Evolutionary conservation across 2,888 invertebrate genomes (phyloP).

Genomic region (Arrhopalites spinosus): DNA sequence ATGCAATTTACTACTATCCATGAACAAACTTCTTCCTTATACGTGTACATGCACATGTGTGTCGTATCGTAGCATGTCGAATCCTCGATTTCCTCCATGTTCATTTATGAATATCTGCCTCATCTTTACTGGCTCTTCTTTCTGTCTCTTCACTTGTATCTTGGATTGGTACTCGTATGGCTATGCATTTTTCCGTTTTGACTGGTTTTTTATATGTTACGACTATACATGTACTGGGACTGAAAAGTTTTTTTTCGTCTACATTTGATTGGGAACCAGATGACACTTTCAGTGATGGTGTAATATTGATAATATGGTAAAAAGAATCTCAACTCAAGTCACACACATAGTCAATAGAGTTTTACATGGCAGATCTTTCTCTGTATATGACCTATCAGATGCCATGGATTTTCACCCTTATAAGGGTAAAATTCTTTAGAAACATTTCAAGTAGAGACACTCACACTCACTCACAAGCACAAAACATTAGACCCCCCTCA

Average conservation of each 20-base stretch:
- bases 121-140: neutral
- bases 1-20: conserved; percentile 41
- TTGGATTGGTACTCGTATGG: neutral
- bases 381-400: too few species aligned
- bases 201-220: neutral
- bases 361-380: too few species aligned
- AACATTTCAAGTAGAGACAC: too few species aligned
- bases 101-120: conserved; percentile 12
- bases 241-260: neutral
- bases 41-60: neutral
- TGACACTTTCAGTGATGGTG: conserved; percentile 9
- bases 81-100: conserved; percentile 16
- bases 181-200: neutral
- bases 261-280: conserved; percentile 14
- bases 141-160: neutral
- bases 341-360: neutral
- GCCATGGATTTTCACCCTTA: too few species aligned
- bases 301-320: neutral
- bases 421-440: too few species aligned
- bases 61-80: too few species aligned
- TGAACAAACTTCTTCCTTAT: neutral
- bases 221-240: neutral
- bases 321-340: neutral
- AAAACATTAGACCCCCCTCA: too few species aligned
- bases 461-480: too few species aligned